A percentile compares a stretch with the other conserved stretches of the same genome.
Evolutionary conservation across 2,797 vertebrate genomes (phyloP).

Genomic region (Sebastes itinus): DNA sequence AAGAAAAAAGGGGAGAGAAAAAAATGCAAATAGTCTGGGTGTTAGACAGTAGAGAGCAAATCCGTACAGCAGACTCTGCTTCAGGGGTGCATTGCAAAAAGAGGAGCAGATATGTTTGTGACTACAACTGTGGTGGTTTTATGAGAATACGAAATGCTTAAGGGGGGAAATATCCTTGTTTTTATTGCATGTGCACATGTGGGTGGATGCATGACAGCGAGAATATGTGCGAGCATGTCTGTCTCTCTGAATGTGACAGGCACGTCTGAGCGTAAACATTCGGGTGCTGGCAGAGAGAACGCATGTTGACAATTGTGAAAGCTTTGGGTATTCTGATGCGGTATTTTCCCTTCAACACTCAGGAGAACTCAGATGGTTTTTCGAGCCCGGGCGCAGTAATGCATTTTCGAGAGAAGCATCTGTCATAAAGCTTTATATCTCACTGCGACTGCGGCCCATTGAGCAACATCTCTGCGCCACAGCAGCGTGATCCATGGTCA

Average conservation of each 20-base stretch:
- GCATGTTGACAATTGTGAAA: conserved; percentile 44
- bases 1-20: not conserved
- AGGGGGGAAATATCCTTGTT: not conserved
- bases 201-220: conserved; percentile 19
- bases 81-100: conserved; percentile 31
- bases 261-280: conserved; percentile 21
- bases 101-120: conserved; percentile 33
- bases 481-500: conserved; percentile 61
- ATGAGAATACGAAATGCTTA: conserved; percentile 25
- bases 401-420: conserved; percentile 68
- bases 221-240: conserved; percentile 10
- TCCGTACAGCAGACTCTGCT: conserved; percentile 30
- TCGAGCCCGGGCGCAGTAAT: conserved; percentile 45
- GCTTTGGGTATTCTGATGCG: conserved; percentile 40
- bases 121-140: conserved; percentile 22
- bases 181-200: conserved; percentile 12
- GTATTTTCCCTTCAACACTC: conserved; percentile 30
- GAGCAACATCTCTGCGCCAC: conserved; percentile 62
- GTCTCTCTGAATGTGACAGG: conserved; percentile 21
- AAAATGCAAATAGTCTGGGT: conserved; percentile 40
- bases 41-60: conserved; percentile 33
- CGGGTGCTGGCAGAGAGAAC: conserved; percentile 28
- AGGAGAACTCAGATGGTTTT: conserved; percentile 22
- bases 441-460: conserved; percentile 54
- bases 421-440: conserved; percentile 70